Evolutionary conservation across 2,888 invertebrate genomes (phyloP), one percentile per base, ranked within the genome.

Genomic region (Drosophila fulvimacula): DNA sequence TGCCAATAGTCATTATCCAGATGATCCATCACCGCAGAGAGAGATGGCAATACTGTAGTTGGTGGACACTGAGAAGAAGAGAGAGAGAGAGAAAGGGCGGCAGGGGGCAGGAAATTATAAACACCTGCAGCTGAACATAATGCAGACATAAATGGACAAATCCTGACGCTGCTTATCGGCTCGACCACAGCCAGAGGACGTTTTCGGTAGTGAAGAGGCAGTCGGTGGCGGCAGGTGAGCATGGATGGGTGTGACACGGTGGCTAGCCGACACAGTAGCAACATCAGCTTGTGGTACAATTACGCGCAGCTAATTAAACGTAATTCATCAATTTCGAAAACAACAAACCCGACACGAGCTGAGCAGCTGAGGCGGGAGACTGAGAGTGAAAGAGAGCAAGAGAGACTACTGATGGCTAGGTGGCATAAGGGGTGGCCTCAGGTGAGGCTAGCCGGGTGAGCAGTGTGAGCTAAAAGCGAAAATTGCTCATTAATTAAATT

Each of bases 401-500:
- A 19, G 30, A 10, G 15, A 13, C 27, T n/a, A 17, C 15, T 19
- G 24, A 30, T 5, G 10, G 24, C 15, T 3, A 42, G n/a, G 15
- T 27, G 24, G 21, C 13, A 19, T 7, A 17, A 1, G 24, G 9
- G 42, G 38, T 19, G 19, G 24, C 44, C 68, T 36, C 68, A 73
- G 53, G 46, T 73, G 21, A 67, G 76, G 46, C n/a, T n/a, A 68
- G 56, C 64, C 69, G 19, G 21, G 42, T 81, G 59, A 5, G n/a
- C 3, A 13, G 48, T 7, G 48, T 32, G 48, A 48, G 70, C 74
- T 71, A 73, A 81, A 84, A 75, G 88, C 72, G 80, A 75, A 84
- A 87, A 88, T 84, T 74, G 79, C 59, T 64, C 82, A 82, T 85
- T 84, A 88, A 84, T 84, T 84, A 80, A 85, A 88, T 80, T 79